Evolutionary conservation across 2,888 invertebrate genomes (phyloP), one percentile per base, ranked within the genome.

Genomic region (Athrips mouffetella): DNA sequence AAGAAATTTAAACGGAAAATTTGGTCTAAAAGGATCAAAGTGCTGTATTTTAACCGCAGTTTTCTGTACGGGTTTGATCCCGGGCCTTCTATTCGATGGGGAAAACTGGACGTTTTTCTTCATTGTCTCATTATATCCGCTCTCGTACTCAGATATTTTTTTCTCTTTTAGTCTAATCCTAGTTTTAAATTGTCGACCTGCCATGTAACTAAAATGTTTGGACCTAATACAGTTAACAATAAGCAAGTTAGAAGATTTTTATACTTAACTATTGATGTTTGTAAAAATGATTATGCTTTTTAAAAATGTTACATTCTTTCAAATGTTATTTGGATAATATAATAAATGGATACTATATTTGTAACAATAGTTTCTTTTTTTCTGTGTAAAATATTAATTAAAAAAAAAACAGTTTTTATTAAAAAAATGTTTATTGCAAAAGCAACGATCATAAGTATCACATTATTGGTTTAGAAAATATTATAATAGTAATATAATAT

Each of bases 321-420:
- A 29, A 16, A 29, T 42, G 42, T 42, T 42, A 42, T 42, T 42
- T 23, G 42, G 10, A 42, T 30, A 42, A 42, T 42, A 42, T 18
- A 42, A 29, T n/a, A n/a, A n/a, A n/a, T n/a, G n/a, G n/a, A 29
- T 42, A 29, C 30, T 25, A 16, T 30, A 30, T 42, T 18, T 42
- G 13, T 42, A 18, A 6, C 2, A 16, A 3, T 27, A 18, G 42
- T 42, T 30, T 42, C 33, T 33, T 33, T 16, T 6, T 13, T 8
- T 3, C 8, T 16, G 7, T 33, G 13, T 16, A 33, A 33, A 15
- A 33, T 33, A 33, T 33, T 15, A 27, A 27, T 27, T 5, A 27
- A 4, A 27, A 27, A 27, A 27, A 2, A 27, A 10, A 5, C n/a
- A 27, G 7, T 27, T 4, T 27, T 10, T 4, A 10, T 27, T 27